Conservation (phyloP, 1,140 invertebrate genomes). For the Heliconius nattereri region DNA sequence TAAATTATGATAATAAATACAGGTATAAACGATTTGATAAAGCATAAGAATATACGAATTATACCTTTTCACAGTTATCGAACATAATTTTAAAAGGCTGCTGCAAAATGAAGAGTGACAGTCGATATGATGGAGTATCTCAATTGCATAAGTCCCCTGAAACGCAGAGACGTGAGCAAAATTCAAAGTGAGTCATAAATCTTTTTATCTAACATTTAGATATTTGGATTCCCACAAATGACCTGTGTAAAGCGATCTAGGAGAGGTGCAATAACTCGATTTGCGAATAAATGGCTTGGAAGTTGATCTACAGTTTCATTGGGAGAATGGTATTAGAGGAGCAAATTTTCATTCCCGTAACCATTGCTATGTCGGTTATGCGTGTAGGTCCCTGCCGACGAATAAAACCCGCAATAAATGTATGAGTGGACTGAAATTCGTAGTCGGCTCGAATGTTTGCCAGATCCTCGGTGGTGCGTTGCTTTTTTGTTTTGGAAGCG, state of each 20-base stretch:
- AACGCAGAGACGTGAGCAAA: conserved; percentile 45
- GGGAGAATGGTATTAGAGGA: conserved; percentile 50
- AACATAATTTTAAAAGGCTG: conserved; percentile 4
- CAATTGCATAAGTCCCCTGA: conserved; percentile 39
- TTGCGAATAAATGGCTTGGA: conserved; percentile 77
- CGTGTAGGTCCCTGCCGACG: conserved; percentile 45
- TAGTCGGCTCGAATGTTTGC: conserved; percentile 39
- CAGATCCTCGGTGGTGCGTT: conserved; percentile 42
- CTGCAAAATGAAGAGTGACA: conserved; percentile 38
- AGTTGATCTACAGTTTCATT: conserved; percentile 70
- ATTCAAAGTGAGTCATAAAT: conserved; percentile 57
- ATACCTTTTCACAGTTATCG: neutral
- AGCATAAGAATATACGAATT: neutral
- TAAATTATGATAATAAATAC: neutral
- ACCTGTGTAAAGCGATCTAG: conserved; percentile 75
- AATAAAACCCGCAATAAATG: conserved; percentile 64
- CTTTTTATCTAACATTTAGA: conserved; percentile 59
- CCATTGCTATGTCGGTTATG: conserved; percentile 62
- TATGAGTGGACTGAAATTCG: conserved; percentile 41
- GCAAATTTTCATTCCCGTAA: conserved; percentile 52
- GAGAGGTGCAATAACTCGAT: conserved; percentile 78
- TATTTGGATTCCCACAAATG: conserved; percentile 77
- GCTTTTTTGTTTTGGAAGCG: conserved; percentile 59
- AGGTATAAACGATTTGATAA: neutral
- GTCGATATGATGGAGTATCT: conserved; percentile 34